Evolutionary conservation across 2,888 invertebrate genomes (phyloP).

Genomic region (Poecilobothrus nobilitatus): DNA sequence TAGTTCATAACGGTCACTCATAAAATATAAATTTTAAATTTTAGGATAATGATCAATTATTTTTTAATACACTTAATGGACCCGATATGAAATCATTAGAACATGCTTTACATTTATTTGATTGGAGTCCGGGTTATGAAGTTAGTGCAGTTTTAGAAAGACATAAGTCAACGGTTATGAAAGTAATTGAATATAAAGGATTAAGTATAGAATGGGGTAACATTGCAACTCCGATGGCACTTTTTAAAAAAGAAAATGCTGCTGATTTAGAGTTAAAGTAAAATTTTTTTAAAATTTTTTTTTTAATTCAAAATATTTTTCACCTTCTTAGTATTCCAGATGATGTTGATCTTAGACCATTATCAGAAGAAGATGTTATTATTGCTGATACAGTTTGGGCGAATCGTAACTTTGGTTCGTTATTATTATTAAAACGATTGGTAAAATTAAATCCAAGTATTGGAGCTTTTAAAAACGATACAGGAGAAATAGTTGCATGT

Average conservation of each 20-base stretch:
- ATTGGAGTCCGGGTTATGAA: slow-evolving; percentile 37
- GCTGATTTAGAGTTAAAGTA: background rate
- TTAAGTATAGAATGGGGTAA: background rate
- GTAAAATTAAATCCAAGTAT: slow-evolving; percentile 23
- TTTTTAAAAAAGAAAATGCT: slow-evolving; percentile 8
- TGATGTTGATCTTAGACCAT: slow-evolving; percentile 21
- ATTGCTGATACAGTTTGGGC: slow-evolving; percentile 25
- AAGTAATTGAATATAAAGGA: slow-evolving; percentile 25
- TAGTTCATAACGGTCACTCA: too few species aligned
- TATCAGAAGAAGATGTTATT: slow-evolving; percentile 20
- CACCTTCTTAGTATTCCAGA: slow-evolving; percentile 20
- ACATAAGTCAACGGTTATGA: slow-evolving; percentile 31
- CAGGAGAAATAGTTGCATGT: slow-evolving; percentile 24
- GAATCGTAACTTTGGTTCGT: slow-evolving; percentile 24
- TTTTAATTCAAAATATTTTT: background rate
- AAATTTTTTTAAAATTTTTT: slow-evolving; percentile 5
- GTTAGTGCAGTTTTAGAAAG: slow-evolving; percentile 35
- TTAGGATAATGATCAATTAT: slow-evolving; percentile 41
- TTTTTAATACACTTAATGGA: slow-evolving; percentile 31
- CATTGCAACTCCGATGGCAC: background rate
- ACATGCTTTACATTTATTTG: slow-evolving; percentile 31
- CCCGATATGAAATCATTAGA: slow-evolving; percentile 28
- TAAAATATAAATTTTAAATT: background rate
- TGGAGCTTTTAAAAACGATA: slow-evolving; percentile 24
- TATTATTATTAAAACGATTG: slow-evolving; percentile 22